Base-by-base conservation (phyloP, 2,797 vertebrate genomes). In the Gadopsis marmoratus region DNA sequence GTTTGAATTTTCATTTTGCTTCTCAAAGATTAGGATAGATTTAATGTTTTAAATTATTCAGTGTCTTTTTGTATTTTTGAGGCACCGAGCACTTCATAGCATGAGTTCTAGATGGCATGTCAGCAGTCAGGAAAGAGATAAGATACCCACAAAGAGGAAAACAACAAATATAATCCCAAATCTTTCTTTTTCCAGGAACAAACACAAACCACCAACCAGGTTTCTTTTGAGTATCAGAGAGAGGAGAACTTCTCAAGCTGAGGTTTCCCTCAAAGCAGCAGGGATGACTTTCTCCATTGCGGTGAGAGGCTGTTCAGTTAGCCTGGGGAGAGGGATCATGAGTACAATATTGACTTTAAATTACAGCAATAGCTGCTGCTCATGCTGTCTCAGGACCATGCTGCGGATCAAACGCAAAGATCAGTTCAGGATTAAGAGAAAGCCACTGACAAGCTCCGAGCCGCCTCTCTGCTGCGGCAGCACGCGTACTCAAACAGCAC, bases 401-500 rank as follows among this genome's bases (percentile, higher is more conserved):
- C 90, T 90, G 91, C 61, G 93, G 94, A 95, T 96, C 95, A 96
- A 95, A 96, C 94, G 90, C 88, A 87, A 92, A 96, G 95, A 96
- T 96, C 95, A 96, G 93, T 88, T 91, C 86, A 21, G 95, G 95
- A 96, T 96, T 96, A 95, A 85, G 85, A 87, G 87, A 94, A 96
- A 96, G 94, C 95, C 93, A 92, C 94, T 93, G 94, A 94, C 94
- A 95, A 93, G 94, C 89, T 61, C 88, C 62, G 55, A 84, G 91
- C 86, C 45, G 84, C 84, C 70, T 84, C 85, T 86, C 80, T 83
- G 91, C 92, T 84, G 89, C 74, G 13, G 81, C 83, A 86, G 72
- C 85, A 88, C 83, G 73, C 51, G 55, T 80, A 58, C 90, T 74
- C 79, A 39, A 78, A 70, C 79, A 76, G 71, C 79, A 74, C 83